These are phyloP conservation scores for Oreochromis aureus DNA, from an alignment of 2,113 vertebrate species.

Conservation along the genomic window DNA sequence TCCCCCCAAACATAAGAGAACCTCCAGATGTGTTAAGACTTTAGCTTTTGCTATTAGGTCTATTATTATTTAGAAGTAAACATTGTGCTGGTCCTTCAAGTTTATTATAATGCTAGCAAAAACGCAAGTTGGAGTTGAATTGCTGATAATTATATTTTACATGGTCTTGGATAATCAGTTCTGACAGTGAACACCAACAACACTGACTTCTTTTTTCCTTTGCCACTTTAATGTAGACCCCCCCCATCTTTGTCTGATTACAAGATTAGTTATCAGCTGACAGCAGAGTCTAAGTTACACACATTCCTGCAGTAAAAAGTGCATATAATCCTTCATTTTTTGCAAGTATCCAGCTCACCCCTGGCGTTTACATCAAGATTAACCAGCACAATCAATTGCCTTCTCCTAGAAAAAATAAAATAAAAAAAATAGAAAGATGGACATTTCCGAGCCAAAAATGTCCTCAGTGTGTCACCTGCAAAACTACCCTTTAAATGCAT, in stretches of 20 bases:
- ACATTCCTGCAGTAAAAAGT: not conserved
- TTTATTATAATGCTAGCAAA: not conserved
- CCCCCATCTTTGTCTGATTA: not conserved
- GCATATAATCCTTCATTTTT: slow-evolving; percentile 19
- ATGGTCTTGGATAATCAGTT: not conserved
- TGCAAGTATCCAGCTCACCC: slow-evolving; percentile 22
- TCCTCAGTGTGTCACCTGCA: slow-evolving; percentile 78
- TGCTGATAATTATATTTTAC: not conserved
- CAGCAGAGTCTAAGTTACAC: slow-evolving; percentile 7
- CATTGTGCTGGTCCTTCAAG: not conserved
- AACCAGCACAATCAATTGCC: slow-evolving; percentile 80
- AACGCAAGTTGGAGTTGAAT: not conserved
- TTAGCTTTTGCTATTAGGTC: not conserved
- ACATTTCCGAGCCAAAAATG: slow-evolving; percentile 73
- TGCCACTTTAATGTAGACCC: not conserved
- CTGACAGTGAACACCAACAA: not conserved
- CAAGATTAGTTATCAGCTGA: not conserved
- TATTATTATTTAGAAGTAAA: not conserved
- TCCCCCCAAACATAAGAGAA: not conserved
- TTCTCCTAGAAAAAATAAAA: slow-evolving; percentile 55
- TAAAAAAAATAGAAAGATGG: slow-evolving; percentile 53
- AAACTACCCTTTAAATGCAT: slow-evolving; percentile 53
- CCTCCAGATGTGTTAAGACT: not conserved
- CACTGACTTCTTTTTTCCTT: not conserved
- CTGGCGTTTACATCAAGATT: slow-evolving; percentile 35